phyloP scores from a whole-genome alignment of 2,888 invertebrate species.

The Nephrotoma flavescens region DNA sequence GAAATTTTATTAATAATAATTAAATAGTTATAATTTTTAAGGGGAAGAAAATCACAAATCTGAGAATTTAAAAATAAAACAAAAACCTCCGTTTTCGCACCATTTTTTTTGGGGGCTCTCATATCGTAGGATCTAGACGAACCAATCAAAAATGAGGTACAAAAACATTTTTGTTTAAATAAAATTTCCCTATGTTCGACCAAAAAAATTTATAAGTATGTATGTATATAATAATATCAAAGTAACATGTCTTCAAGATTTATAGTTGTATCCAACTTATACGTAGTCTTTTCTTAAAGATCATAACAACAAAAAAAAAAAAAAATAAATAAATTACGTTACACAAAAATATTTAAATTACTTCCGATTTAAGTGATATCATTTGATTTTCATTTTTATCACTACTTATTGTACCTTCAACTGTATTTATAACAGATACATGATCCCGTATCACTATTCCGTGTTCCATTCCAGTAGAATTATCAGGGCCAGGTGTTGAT shows the following conservation, averaged over 20 bases:
- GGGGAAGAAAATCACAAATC: not conserved
- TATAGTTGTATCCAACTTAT: not conserved
- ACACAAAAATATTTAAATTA: constrained; percentile 1
- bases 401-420: not conserved
- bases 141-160: not conserved
- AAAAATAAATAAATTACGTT: constrained; percentile 1
- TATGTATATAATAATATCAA: not conserved
- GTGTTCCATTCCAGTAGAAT: not conserved
- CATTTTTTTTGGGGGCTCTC: not conserved
- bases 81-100: not conserved
- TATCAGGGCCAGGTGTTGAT: not conserved
- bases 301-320: not conserved
- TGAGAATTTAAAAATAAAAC: not conserved
- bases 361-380: constrained; percentile 3
- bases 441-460: not conserved
- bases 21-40: not conserved
- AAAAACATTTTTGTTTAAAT: not conserved
- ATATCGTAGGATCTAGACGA: not conserved
- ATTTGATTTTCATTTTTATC: constrained; percentile 2
- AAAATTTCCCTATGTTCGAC: not conserved
- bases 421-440: constrained; percentile 4
- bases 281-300: not conserved
- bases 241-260: not conserved
- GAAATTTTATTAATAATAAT: not conserved
- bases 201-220: not conserved